These are phyloP conservation scores for Anas capensis DNA, from an alignment of 2,797 vertebrate genomes.

Conservation along the genomic window DNA sequence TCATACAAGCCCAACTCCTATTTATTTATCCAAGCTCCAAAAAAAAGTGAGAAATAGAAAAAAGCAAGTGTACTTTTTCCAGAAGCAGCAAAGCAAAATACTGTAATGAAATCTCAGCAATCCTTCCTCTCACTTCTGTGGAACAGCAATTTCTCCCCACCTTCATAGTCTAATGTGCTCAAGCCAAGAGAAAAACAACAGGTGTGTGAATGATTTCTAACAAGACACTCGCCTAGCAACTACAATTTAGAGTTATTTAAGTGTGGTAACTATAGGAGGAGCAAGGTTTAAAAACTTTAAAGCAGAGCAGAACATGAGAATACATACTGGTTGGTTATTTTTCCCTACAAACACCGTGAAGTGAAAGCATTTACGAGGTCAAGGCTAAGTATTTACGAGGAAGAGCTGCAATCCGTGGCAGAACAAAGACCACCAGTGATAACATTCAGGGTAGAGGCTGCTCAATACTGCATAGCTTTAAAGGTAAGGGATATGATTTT, in stretches of 20 bases:
- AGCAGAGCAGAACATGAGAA: neutral
- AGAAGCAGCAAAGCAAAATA: neutral
- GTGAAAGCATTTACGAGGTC: neutral
- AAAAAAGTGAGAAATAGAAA: neutral
- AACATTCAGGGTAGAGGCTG: fast-evolving
- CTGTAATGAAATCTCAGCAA: neutral
- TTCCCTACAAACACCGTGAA: neutral
- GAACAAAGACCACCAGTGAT: neutral
- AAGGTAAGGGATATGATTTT: neutral
- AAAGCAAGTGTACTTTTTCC: neutral
- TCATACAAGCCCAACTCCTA: neutral
- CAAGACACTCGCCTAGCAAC: neutral
- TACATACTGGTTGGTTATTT: neutral
- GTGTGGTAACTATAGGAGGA: neutral
- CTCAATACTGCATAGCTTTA: fast-evolving
- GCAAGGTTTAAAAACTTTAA: neutral
- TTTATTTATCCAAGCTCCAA: neutral
- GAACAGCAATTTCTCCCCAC: neutral
- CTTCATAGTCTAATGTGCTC: neutral
- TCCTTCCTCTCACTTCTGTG: neutral
- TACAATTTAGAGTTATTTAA: neutral
- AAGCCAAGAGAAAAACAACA: neutral
- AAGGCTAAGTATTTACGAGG: neutral
- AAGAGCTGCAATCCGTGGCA: neutral
- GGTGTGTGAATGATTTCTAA: neutral